Conservation (phyloP, 2,113 vertebrate genomes). For the Emberiza fucata region DNA sequence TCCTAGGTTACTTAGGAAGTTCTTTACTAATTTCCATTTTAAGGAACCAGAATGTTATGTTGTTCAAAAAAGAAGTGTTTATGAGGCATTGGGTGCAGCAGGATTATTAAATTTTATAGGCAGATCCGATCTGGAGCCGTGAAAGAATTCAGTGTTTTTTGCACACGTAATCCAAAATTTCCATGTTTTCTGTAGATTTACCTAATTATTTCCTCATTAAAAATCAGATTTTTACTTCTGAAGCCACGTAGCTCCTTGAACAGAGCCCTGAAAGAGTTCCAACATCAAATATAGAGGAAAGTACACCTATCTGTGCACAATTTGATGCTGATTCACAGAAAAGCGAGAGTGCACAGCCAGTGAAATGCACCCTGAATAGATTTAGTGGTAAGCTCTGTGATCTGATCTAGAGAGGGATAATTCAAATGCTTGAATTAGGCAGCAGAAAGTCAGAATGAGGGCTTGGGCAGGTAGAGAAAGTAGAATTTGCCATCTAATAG, state of each 20-base stretch:
- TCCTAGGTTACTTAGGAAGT: not conserved
- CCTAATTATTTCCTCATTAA: not conserved
- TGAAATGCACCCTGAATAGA: not conserved
- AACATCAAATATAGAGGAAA: not conserved
- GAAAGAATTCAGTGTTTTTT: not conserved
- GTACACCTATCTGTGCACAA: not conserved
- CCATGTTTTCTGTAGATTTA: not conserved
- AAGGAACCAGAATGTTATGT: not conserved
- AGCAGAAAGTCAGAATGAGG: not conserved
- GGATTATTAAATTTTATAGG: not conserved
- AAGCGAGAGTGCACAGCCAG: not conserved
- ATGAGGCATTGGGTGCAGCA: not conserved
- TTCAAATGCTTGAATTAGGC: not conserved
- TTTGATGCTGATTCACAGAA: not conserved
- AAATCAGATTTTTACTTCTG: not conserved
- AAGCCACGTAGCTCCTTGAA: not conserved
- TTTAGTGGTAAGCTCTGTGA: not conserved
- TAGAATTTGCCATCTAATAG: not conserved
- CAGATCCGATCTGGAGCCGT: not conserved
- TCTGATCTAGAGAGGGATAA: not conserved
- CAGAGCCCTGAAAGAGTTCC: not conserved
- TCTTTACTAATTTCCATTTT: not conserved
- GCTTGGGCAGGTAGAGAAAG: not conserved
- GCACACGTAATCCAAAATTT: not conserved
- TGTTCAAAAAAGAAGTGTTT: not conserved